phyloP scores from a whole-genome alignment of 2,113 vertebrate species.

The Pogonocichla stellata region DNA sequence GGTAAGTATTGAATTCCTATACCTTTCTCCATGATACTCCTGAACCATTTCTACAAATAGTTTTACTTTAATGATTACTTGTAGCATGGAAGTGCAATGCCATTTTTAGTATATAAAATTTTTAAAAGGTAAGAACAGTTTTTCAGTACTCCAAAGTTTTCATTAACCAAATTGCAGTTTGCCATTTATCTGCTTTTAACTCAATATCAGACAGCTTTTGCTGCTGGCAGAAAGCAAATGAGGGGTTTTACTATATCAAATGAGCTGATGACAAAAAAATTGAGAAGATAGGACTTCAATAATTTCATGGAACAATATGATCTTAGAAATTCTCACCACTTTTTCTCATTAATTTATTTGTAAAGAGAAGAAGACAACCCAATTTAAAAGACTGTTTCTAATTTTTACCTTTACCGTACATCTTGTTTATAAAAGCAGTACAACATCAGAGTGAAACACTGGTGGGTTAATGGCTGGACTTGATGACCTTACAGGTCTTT shows the following conservation, averaged over 20 bases:
- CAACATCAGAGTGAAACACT: background rate
- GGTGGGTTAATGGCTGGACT: background rate
- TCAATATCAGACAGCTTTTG: background rate
- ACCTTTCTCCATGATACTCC: background rate
- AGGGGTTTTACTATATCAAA: background rate
- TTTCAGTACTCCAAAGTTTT: background rate
- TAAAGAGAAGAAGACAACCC: background rate
- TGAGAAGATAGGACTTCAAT: background rate
- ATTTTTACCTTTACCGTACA: background rate
- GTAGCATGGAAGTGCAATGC: background rate
- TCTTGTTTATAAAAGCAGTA: background rate
- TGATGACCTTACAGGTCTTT: background rate
- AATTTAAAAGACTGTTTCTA: background rate
- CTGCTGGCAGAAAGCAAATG: background rate
- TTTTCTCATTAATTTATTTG: background rate
- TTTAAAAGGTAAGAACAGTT: fast-evolving
- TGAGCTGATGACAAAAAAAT: background rate
- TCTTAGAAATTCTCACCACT: background rate
- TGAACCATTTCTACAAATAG: background rate
- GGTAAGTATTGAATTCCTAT: background rate
- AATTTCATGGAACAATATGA: background rate
- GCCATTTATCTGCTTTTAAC: background rate
- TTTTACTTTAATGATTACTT: background rate
- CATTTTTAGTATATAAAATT: background rate
- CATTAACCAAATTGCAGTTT: background rate